Conservation (phyloP, 64 coral and sea anemone genomes). For the Stichodactyla helianthus region DNA sequence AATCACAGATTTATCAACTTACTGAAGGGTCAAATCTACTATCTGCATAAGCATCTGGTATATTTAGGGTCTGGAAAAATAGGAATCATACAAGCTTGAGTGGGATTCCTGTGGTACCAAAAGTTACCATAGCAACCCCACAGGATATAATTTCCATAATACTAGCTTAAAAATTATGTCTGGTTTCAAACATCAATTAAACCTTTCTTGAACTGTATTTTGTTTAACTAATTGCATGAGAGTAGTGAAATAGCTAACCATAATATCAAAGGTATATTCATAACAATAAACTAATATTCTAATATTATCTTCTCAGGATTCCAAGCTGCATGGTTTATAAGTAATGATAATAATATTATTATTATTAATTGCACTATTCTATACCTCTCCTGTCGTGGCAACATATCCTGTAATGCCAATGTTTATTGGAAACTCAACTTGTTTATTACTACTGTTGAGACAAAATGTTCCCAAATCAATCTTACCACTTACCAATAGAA, state of each 20-base stretch:
- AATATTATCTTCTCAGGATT: too few relatives aligned
- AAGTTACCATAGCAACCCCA: background rate
- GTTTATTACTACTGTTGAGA: slow-evolving; percentile 74
- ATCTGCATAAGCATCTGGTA: slow-evolving; percentile 93
- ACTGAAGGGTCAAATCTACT: slow-evolving; percentile 93
- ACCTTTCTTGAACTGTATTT: too few relatives aligned
- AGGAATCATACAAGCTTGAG: background rate
- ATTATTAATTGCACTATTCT: background rate
- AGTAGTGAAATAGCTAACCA: too few relatives aligned
- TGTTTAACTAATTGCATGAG: too few relatives aligned
- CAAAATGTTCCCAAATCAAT: background rate
- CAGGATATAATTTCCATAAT: too few relatives aligned
- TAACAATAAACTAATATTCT: too few relatives aligned
- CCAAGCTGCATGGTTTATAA: too few relatives aligned
- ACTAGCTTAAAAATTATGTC: too few relatives aligned
- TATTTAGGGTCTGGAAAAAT: slow-evolving; percentile 75
- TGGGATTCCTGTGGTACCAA: background rate
- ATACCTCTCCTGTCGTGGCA: slow-evolving; percentile 93
- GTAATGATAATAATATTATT: background rate
- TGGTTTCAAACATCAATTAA: too few relatives aligned
- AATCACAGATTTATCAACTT: slow-evolving; percentile 32
- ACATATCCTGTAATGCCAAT: slow-evolving; percentile 98
- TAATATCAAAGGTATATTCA: too few relatives aligned
- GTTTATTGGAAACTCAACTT: slow-evolving; percentile 94
- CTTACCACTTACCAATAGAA: background rate